Percentiles rank a stretch among this genome's conserved stretches.
Conservation (phyloP, 2,888 invertebrate genomes). For the Coremacera marginata region DNA sequence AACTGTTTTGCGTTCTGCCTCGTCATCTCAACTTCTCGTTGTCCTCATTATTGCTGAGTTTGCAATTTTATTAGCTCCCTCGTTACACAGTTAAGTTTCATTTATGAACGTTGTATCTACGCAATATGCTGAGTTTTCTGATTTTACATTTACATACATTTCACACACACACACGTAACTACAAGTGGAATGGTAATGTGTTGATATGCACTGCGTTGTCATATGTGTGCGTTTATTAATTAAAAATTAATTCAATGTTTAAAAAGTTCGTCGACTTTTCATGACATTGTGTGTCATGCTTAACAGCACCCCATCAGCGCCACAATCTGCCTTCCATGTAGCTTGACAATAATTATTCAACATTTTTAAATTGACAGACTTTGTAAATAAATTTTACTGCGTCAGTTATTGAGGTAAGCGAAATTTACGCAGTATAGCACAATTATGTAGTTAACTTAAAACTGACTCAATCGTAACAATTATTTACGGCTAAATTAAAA, state of each 20-base stretch:
- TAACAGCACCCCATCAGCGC: background rate
- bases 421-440: too few relatives aligned
- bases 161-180: background rate
- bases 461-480: too few relatives aligned
- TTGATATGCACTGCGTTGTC: background rate
- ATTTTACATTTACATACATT: conserved; percentile 23
- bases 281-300: background rate
- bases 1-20: background rate
- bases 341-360: background rate
- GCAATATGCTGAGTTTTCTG: conserved; percentile 7
- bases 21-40: background rate
- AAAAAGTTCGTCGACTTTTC: conserved; percentile 46
- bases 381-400: too few relatives aligned
- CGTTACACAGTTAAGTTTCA: conserved; percentile 16
- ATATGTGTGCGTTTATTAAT: conserved; percentile 34
- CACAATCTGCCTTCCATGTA: background rate
- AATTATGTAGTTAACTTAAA: too few relatives aligned
- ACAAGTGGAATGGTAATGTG: background rate
- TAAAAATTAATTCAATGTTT: conserved; percentile 44
- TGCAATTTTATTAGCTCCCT: conserved; percentile 36
- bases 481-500: background rate
- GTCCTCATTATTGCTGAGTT: conserved; percentile 28
- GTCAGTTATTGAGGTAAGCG: too few relatives aligned
- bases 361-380: too few relatives aligned
- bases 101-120: conserved; percentile 1